A percentile compares a stretch with the other conserved stretches of the same genome.
These are phyloP conservation scores for Gymnoscopelus microlampas DNA, from an alignment of 2,797 vertebrate species.

Conservation along the genomic window DNA sequence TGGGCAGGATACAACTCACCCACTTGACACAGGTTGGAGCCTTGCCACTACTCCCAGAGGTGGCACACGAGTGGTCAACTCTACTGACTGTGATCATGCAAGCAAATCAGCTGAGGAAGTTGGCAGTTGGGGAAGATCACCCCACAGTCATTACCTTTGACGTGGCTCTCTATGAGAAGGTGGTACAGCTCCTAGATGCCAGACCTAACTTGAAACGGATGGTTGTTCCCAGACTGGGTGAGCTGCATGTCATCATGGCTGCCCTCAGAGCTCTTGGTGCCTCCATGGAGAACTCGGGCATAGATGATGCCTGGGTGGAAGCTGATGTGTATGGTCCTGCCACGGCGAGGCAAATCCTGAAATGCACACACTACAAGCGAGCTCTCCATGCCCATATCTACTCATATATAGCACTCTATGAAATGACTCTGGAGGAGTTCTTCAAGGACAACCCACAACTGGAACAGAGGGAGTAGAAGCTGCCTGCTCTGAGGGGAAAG, in stretches of 20 bases:
- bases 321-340: constrained; percentile 12
- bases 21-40: neutral
- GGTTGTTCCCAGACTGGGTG: constrained; percentile 8
- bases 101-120: too few species aligned
- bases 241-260: constrained; percentile 14
- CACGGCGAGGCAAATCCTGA: constrained; percentile 17
- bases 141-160: too few species aligned
- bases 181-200: constrained; percentile 1
- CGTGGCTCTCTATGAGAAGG: neutral
- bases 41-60: constrained; percentile 12
- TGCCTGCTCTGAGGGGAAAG: too few species aligned
- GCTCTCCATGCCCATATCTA: constrained; percentile 19
- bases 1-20: constrained; percentile 21
- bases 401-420: constrained; percentile 12
- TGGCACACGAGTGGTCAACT: constrained; percentile 14
- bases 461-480: too few species aligned
- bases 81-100: neutral
- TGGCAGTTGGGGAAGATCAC: too few species aligned
- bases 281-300: constrained; percentile 19
- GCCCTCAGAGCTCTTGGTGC: constrained; percentile 13
- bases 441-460: too few species aligned
- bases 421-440: neutral
- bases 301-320: constrained; percentile 27
- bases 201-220: constrained; percentile 1
- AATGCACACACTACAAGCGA: constrained; percentile 17